Conservation (phyloP, 2,888 invertebrate species). For the Pyrochroa serraticornis region DNA sequence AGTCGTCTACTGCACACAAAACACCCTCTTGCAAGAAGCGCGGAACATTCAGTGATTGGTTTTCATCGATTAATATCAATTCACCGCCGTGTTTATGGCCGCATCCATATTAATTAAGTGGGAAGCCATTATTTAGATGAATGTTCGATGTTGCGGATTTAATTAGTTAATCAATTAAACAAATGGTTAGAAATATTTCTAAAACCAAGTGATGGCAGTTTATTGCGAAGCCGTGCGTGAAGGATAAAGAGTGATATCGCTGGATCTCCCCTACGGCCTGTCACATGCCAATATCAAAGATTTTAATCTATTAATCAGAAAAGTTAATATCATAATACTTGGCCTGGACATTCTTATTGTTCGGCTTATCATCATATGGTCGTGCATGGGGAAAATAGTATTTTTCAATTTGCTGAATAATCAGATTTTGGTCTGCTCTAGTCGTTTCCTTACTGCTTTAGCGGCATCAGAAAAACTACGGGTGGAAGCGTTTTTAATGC, state of each 20-base stretch:
- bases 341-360: conserved; percentile 44
- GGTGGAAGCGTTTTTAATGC: conserved; percentile 4
- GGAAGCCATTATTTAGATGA: no score
- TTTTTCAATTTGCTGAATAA: conserved; percentile 40
- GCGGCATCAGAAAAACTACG: background rate
- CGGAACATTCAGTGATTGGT: no score
- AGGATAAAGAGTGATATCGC: conserved; percentile 34
- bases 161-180: conserved; percentile 7
- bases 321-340: conserved; percentile 54
- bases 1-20: background rate
- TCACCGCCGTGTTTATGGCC: no score
- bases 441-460: conserved; percentile 9
- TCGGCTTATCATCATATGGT: conserved; percentile 32
- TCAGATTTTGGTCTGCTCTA: background rate
- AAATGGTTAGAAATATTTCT: conserved; percentile 17
- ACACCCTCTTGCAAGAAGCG: background rate
- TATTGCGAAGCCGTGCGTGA: conserved; percentile 32
- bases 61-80: no score
- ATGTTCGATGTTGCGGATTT: no score
- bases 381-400: conserved; percentile 36
- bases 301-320: conserved; percentile 56
- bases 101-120: no score
- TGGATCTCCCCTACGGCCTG: conserved; percentile 45
- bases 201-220: conserved; percentile 10
- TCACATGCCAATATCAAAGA: conserved; percentile 53